These are phyloP conservation scores for Silurus asotus DNA, from an alignment of 2,113 vertebrate species.

Conservation along the genomic window DNA sequence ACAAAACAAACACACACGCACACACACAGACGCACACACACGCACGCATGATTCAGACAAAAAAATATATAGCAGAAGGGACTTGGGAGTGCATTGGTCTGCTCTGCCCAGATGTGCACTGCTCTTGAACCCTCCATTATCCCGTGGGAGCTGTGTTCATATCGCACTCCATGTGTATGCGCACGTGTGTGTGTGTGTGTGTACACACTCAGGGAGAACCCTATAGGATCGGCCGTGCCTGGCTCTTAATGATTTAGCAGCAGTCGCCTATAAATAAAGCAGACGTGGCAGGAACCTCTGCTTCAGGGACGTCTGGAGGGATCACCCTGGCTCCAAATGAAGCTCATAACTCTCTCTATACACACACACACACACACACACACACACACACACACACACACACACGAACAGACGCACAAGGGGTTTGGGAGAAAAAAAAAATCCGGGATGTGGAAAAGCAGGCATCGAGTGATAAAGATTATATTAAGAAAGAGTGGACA, in stretches of 20 bases:
- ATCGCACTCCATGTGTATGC: constrained; percentile 43
- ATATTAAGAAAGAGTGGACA: constrained; percentile 2
- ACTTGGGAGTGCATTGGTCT: neutral
- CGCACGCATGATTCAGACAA: neutral
- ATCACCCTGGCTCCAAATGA: constrained; percentile 39
- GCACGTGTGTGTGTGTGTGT: constrained; percentile 15
- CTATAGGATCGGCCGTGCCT: constrained; percentile 31
- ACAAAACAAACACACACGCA: neutral
- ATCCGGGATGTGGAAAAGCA: neutral
- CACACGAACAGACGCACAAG: neutral
- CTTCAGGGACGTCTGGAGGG: constrained; percentile 34
- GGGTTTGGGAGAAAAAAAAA: neutral
- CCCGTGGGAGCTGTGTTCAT: constrained; percentile 62
- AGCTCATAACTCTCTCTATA: constrained; percentile 35
- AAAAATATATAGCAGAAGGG: neutral
- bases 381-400: constrained; percentile 18
- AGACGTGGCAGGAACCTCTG: constrained; percentile 31
- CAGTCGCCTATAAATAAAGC: constrained; percentile 30
- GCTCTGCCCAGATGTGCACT: constrained; percentile 37
- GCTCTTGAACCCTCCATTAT: constrained; percentile 26
- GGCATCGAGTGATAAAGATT: neutral
- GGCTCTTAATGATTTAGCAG: constrained; percentile 44
- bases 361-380: constrained; percentile 19
- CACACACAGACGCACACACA: neutral
- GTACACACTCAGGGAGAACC: neutral